A percentile compares a stretch with the other conserved stretches of the same genome.
Conservation (phyloP, 2,888 invertebrate genomes). For the Trisateles emortualis region DNA sequence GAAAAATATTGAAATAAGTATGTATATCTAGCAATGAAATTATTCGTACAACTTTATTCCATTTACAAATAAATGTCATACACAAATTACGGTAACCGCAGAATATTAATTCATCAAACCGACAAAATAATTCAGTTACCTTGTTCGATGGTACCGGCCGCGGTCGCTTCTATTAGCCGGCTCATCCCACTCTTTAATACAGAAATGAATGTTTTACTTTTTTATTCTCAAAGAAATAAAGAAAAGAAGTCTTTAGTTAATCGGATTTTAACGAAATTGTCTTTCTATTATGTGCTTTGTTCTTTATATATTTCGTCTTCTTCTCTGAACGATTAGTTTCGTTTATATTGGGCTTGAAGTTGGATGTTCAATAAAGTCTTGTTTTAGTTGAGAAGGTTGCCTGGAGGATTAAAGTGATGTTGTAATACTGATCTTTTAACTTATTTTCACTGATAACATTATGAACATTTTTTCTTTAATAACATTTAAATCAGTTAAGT, state of each 20-base stretch:
- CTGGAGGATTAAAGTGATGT: not conserved
- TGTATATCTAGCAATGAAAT: no score
- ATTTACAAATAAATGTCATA: not conserved
- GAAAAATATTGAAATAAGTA: no score
- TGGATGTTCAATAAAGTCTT: not conserved
- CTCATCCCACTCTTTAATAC: constrained; percentile 19
- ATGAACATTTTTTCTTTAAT: no score
- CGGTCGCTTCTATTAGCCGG: constrained; percentile 10
- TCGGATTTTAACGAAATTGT: constrained; percentile 44
- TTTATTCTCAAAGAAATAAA: constrained; percentile 14
- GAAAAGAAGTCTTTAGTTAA: constrained; percentile 34
- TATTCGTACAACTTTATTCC: not conserved
- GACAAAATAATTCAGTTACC: constrained; percentile 10
- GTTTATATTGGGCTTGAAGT: not conserved
- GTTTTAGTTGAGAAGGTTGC: not conserved
- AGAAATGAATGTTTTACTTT: constrained; percentile 31
- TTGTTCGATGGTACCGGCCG: constrained; percentile 15
- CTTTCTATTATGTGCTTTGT: constrained; percentile 35
- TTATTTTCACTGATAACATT: no score
- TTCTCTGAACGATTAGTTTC: constrained; percentile 10
- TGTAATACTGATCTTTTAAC: no score
- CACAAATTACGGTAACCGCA: not conserved
- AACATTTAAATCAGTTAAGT: no score
- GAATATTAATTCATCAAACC: constrained; percentile 5
- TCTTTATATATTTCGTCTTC: constrained; percentile 1